These are phyloP conservation scores for Netelia melanura DNA, from an alignment of 2,888 invertebrate genomes.

Conservation along the genomic window DNA sequence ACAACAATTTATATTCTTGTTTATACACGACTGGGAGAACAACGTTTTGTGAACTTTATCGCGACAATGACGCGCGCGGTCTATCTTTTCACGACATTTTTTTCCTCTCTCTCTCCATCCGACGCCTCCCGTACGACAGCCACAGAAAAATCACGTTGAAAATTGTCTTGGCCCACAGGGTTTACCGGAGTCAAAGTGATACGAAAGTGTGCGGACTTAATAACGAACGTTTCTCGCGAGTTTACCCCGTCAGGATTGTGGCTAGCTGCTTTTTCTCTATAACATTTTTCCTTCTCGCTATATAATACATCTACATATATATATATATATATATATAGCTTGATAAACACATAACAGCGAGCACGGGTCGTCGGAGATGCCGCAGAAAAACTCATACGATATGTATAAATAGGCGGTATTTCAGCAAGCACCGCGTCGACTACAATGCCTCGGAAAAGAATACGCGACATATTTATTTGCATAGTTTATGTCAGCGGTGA, in stretches of 20 bases:
- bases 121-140: neutral
- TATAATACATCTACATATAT: neutral
- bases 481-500: conserved; percentile 67
- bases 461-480: conserved; percentile 80
- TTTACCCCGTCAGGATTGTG: conserved; percentile 66
- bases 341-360: conserved; percentile 27
- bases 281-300: conserved; percentile 9
- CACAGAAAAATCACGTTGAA: conserved; percentile 40
- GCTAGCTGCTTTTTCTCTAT: conserved; percentile 46
- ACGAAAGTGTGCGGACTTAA: neutral
- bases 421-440: conserved; percentile 74
- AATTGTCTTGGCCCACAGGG: conserved; percentile 49
- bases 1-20: neutral
- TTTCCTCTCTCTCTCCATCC: neutral
- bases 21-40: neutral
- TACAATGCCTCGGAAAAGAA: conserved; percentile 79
- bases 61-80: neutral
- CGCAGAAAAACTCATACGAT: conserved; percentile 77
- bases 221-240: conserved; percentile 52
- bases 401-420: conserved; percentile 79
- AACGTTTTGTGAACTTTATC: neutral
- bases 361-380: conserved; percentile 50
- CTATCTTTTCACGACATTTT: conserved; percentile 1
- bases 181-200: conserved; percentile 29
- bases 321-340: neutral